Base-by-base conservation (phyloP, 2,888 invertebrate genomes). In the Phorcus lineatus region DNA sequence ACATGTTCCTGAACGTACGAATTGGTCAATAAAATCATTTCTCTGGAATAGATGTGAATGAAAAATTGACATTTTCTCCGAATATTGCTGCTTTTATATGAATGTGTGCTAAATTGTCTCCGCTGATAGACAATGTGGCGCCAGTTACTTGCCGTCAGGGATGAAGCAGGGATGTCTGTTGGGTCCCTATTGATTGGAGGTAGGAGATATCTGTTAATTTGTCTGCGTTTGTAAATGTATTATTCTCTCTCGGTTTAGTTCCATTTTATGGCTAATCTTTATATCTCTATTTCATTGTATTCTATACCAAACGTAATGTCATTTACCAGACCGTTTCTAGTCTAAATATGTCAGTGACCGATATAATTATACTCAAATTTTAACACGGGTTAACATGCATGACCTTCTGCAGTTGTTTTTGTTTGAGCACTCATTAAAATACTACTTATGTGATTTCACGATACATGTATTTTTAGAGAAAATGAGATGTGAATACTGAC, bases 101-200 rank as follows among this genome's bases (percentile, higher is more conserved):
- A 70, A 31, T 70, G 70, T 70, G 70, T 70, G 70, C 70, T 70
- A 70, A 70, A 70, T 40, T 70, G 70, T 36, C 70, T 70, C 28
- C 36, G 36, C 24, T 70, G 19, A 36, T 31, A 70, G 70, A 70
- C 70, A 70, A 70, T 70, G 40, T 70, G 70, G 17, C 70, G 70
- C 70, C 70, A 36, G 36, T 19, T 16, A 31, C 36, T 24, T 16
- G 28, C 13, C 11, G 24, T 62, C 16, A 36, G 70, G 70, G 36
- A 70, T n/a, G 36, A 40, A 40, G 36, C 31, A 36, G n/a, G 19
- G 28, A 17, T 40, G 40, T 70, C 40, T 70, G 36, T 70, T 70
- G 36, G 13, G 36, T 19, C 36, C 19, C 28, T 40, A 70, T 70
- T 19, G 70, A 70, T 40, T 31, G 16, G 17, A 17, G 28, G 40